Percentiles rank a stretch among this genome's conserved stretches.
Conservation (phyloP, 2,888 invertebrate species). For the Chymomyza caudatula region DNA sequence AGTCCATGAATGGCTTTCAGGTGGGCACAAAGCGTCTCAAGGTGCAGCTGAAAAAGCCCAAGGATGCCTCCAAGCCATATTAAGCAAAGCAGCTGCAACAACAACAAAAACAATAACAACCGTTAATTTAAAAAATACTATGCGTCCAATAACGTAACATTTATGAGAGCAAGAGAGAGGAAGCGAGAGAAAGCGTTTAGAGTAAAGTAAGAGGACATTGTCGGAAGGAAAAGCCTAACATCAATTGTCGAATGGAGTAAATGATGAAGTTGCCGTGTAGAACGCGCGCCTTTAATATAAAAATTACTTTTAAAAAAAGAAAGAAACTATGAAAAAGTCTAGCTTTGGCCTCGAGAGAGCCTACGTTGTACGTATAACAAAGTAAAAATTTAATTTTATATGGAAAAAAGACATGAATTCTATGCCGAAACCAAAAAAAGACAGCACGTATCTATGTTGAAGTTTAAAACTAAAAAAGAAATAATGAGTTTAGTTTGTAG, state of each 20-base stretch:
- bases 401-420: conserved; percentile 53
- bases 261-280: conserved; percentile 57
- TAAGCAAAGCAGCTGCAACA: conserved; percentile 77
- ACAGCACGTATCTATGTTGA: conserved; percentile 3
- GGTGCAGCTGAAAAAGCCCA: conserved; percentile 97
- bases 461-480: neutral
- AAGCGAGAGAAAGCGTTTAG: neutral
- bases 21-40: conserved; percentile 98
- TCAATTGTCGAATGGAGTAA: conserved; percentile 66
- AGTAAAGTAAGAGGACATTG: neutral
- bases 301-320: conserved; percentile 17
- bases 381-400: conserved; percentile 56
- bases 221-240: neutral
- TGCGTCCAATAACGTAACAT: neutral
- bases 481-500: conserved; percentile 37
- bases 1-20: conserved; percentile 98
- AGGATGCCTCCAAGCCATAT: conserved; percentile 95
- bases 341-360: conserved; percentile 19
- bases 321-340: neutral
- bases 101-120: conserved; percentile 19
- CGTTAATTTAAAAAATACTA: neutral
- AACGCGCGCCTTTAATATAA: conserved; percentile 41
- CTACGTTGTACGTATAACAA: conserved; percentile 63
- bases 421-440: conserved; percentile 12
- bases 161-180: neutral